phyloP scores from a whole-genome alignment of 1,140 invertebrate species.

The Drosophila sucinea region DNA sequence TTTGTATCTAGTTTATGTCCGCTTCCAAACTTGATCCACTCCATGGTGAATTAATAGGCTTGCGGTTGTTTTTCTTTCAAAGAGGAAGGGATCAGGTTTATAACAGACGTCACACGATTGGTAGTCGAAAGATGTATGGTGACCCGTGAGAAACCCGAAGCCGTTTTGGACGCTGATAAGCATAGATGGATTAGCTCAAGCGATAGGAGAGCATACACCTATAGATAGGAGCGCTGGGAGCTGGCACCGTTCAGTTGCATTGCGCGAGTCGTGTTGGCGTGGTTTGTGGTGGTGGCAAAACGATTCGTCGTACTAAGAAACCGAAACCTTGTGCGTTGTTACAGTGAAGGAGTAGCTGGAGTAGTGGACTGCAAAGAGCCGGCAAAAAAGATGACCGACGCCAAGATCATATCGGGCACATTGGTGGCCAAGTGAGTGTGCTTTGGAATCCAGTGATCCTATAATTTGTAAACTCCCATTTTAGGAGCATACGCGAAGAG shows the following conservation, averaged over 20 bases:
- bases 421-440: slow-evolving; percentile 84
- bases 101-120: slow-evolving; percentile 39
- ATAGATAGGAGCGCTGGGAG: slow-evolving; percentile 56
- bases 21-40: neutral
- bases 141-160: slow-evolving; percentile 66
- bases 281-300: slow-evolving; percentile 30
- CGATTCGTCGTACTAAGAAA: slow-evolving; percentile 17
- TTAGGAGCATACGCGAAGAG: slow-evolving; percentile 89
- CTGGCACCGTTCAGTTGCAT: slow-evolving; percentile 58
- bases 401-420: slow-evolving; percentile 86
- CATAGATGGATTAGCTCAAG: slow-evolving; percentile 36
- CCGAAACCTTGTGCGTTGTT: slow-evolving; percentile 44
- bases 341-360: slow-evolving; percentile 18
- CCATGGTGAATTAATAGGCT: slow-evolving; percentile 10
- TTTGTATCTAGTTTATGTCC: neutral
- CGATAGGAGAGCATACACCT: slow-evolving; percentile 37
- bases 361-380: slow-evolving; percentile 31
- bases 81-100: slow-evolving; percentile 26
- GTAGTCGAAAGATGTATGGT: slow-evolving; percentile 44
- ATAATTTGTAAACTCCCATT: neutral
- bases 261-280: slow-evolving; percentile 57
- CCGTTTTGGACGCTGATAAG: slow-evolving; percentile 65
- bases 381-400: slow-evolving; percentile 69
- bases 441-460: neutral
- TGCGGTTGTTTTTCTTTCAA: slow-evolving; percentile 38